Base-by-base conservation (phyloP, 2,888 invertebrate species). In the Netelia inedita region DNA sequence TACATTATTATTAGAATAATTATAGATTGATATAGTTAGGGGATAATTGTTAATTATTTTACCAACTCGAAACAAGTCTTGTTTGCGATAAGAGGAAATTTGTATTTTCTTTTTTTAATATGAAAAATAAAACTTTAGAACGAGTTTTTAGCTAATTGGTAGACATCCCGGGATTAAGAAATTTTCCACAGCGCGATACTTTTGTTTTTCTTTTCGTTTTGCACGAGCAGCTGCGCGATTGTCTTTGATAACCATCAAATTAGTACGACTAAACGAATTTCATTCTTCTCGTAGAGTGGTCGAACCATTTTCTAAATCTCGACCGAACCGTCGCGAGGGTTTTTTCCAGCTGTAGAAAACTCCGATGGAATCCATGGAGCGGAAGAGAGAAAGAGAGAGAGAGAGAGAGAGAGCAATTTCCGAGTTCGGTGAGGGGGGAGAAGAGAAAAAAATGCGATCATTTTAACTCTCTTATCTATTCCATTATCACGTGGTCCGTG, bases 401-500 rank as follows among this genome's bases (percentile, higher is more conserved):
- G 16, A 55, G 14, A n/a, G n/a, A 16, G n/a, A n/a, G 16, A 55
- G 16, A 55, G 16, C 55, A 14, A 55, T n/a, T 55, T 16, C 19
- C 16, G 55, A 55, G 55, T 16, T 14, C 16, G 16, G 14, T 6
- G 55, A 55, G 8, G 16, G 19, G 1, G 16, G 16, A n/a, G 16
- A 55, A 55, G 19, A 21, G 10, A 59, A 21, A 10, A 21, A 59
- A 19, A 59, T 19, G 19, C 14, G 61, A 28, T 28, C 14, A 28
- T 28, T 28, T 61, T 28, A 61, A 28, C 28, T 11, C 14, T 14
- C n/a, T 61, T 28, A 23, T 11, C 23, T 61, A 14, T 46, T 61
- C 14, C 61, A 61, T 61, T 61, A 61, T 61, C 61, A 61, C 23
- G 61, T 28, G 61, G 61, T 28, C 28, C 14, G 10, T 14, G 61